Evolutionary conservation across 2,113 vertebrate genomes (phyloP).

Genomic region (Galemys pyrenaicus): DNA sequence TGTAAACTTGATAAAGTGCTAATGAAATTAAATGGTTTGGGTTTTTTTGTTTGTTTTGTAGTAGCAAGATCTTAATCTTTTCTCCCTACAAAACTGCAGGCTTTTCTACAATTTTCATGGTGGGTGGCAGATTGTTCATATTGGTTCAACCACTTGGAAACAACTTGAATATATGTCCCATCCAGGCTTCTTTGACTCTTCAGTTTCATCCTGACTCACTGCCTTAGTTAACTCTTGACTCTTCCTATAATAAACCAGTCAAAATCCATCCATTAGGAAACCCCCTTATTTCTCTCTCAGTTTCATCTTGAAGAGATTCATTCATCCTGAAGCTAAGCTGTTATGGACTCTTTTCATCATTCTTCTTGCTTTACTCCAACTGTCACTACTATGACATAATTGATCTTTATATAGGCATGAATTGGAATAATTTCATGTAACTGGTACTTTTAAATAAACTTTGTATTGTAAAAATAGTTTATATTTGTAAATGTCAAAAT

Average conservation of each 20-base stretch:
- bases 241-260: not conserved
- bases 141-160: not conserved
- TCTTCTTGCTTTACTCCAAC: not conserved
- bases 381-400: not conserved
- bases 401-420: conserved; percentile 24
- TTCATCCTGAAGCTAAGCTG: conserved; percentile 22
- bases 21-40: conserved; percentile 18
- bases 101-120: not conserved
- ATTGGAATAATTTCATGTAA: not conserved
- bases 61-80: conserved; percentile 6
- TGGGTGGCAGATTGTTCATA: not conserved
- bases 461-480: conserved; percentile 1
- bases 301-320: not conserved
- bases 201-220: not conserved
- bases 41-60: not conserved
- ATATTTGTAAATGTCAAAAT: not conserved
- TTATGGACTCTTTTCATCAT: not conserved
- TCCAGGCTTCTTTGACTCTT: not conserved
- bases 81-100: not conserved
- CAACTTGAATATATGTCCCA: not conserved
- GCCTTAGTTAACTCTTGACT: not conserved
- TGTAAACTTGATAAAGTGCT: not conserved
- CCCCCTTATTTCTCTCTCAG: not conserved
- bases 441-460: conserved; percentile 47
- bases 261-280: conserved; percentile 3